phyloP scores from a whole-genome alignment of 2,113 vertebrate species.

The Oreocharis arfaki region DNA sequence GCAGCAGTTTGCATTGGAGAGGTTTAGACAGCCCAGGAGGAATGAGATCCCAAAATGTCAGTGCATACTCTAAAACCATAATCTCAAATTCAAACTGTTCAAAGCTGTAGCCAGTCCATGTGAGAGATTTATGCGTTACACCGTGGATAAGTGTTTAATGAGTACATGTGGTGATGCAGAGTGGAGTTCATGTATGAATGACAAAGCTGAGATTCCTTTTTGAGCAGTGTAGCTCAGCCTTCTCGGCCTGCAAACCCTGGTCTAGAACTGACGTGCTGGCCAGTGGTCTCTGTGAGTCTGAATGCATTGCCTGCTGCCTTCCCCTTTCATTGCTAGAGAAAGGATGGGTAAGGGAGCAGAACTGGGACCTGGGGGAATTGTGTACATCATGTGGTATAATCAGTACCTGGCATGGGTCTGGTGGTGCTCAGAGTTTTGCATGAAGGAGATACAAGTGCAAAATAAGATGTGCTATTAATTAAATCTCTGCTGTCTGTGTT shows the following conservation, averaged over 20 bases:
- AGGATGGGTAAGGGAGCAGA: neutral
- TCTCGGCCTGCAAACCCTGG: rapidly evolving
- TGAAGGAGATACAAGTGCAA: neutral
- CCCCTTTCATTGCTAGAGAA: neutral
- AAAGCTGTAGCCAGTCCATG: neutral
- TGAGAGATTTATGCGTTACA: neutral
- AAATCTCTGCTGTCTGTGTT: neutral
- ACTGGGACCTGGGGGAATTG: neutral
- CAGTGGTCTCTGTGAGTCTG: neutral
- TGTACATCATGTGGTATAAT: rapidly evolving
- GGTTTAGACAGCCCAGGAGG: neutral
- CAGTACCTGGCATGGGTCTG: neutral
- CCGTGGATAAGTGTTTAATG: neutral
- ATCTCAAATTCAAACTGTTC: neutral
- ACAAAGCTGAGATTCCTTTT: neutral
- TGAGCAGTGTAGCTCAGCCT: neutral
- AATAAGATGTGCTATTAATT: neutral
- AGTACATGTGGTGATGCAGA: neutral
- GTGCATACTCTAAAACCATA: neutral
- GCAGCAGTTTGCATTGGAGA: neutral
- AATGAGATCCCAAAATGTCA: neutral
- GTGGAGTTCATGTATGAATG: neutral
- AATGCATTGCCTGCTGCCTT: neutral
- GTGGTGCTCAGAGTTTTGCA: neutral
- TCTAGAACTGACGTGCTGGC: neutral